phyloP scores from a whole-genome alignment of 2,888 invertebrate genomes.

The Eremobia ochroleuca region DNA sequence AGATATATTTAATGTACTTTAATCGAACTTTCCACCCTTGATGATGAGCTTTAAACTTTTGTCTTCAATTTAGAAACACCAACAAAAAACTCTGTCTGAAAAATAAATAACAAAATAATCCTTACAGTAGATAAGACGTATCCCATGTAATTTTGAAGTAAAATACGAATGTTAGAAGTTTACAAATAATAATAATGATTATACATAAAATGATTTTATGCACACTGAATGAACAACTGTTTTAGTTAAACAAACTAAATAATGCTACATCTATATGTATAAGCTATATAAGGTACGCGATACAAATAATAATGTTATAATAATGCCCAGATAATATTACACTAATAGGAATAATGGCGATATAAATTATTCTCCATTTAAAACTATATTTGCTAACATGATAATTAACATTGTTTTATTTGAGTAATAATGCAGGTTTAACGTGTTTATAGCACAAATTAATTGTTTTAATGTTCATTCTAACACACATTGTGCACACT shows the following conservation, averaged over 20 bases:
- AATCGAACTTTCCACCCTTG: too few relatives aligned
- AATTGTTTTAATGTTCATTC: conserved; percentile 31
- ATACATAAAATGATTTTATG: not conserved
- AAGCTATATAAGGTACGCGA: too few relatives aligned
- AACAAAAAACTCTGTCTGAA: too few relatives aligned
- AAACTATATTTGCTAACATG: conserved; percentile 4
- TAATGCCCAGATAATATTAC: conserved; percentile 1
- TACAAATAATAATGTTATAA: not conserved
- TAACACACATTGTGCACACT: conserved; percentile 12
- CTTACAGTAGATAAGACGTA: not conserved
- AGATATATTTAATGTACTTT: not conserved
- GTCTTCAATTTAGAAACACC: too few relatives aligned
- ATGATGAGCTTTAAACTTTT: too few relatives aligned
- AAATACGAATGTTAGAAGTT: not conserved
- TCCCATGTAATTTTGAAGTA: not conserved
- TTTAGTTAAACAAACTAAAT: conserved; percentile 8
- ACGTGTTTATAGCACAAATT: conserved; percentile 24
- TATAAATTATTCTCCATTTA: conserved; percentile 8
- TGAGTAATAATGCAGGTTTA: conserved; percentile 29
- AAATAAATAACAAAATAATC: not conserved
- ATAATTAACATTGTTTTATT: conserved; percentile 28
- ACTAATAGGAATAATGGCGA: conserved; percentile 2
- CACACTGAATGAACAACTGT: not conserved
- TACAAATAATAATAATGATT: not conserved
- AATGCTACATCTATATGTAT: too few relatives aligned